Evolutionary conservation across 2,888 invertebrate genomes (phyloP).

Genomic region (Watsonalla binaria): DNA sequence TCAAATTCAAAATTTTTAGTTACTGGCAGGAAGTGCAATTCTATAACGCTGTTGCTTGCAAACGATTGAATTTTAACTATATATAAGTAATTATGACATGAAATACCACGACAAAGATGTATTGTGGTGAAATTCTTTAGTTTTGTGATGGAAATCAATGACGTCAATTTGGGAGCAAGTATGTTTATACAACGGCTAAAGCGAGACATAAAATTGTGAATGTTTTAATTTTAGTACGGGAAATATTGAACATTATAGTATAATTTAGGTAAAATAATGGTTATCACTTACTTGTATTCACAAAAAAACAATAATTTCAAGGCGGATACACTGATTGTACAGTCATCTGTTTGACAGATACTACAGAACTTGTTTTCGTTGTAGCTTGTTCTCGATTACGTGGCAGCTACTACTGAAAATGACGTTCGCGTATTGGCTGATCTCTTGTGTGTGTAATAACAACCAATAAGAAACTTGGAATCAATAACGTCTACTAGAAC

Average conservation of each 20-base stretch:
- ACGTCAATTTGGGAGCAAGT: conserved; percentile 55
- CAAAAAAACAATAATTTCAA: conserved; percentile 49
- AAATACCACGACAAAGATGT: conserved; percentile 10
- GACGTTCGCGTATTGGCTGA: conserved; percentile 8
- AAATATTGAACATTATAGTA: conserved; percentile 6
- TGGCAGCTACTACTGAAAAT: conserved; percentile 19
- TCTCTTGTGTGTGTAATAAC: not conserved
- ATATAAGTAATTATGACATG: conserved; percentile 3
- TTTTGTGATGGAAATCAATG: conserved; percentile 63
- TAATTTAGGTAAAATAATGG: conserved; percentile 14
- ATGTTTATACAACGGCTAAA: conserved; percentile 10
- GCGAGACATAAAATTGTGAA: conserved; percentile 5
- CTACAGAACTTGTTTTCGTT: conserved; percentile 53
- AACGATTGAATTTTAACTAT: not conserved
- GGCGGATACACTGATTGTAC: conserved; percentile 68
- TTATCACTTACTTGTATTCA: conserved; percentile 54
- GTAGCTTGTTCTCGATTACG: conserved; percentile 39
- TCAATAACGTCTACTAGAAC: not conserved
- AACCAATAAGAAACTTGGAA: conserved; percentile 3
- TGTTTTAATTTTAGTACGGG: conserved; percentile 7
- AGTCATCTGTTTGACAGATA: conserved; percentile 70
- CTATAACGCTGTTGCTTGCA: not conserved
- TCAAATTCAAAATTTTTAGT: conserved; percentile 13
- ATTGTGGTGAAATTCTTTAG: conserved; percentile 27
- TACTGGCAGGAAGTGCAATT: conserved; percentile 3